These are phyloP conservation scores for Melanotaenia parkinsoni DNA, from an alignment of 2,797 vertebrate genomes.

Conservation along the genomic window DNA sequence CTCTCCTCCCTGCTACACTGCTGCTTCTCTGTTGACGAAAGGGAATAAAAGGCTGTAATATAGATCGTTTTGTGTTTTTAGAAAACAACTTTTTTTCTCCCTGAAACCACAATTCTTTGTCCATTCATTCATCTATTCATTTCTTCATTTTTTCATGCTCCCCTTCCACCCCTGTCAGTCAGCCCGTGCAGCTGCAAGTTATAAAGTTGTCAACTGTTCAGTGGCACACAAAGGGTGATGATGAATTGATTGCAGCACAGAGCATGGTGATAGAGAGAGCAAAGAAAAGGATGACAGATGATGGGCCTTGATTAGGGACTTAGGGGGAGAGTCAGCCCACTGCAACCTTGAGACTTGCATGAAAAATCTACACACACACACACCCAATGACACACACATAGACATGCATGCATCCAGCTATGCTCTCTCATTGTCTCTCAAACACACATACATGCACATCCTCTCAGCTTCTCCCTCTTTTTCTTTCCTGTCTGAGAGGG, in stretches of 20 bases:
- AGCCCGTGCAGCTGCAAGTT: constrained; percentile 88
- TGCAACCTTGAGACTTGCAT: constrained; percentile 94
- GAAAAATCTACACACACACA: constrained; percentile 78
- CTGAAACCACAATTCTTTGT: constrained; percentile 76
- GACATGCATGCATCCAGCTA: constrained; percentile 35
- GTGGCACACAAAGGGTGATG: constrained; percentile 92
- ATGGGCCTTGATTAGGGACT: constrained; percentile 90
- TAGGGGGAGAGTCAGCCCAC: constrained; percentile 90
- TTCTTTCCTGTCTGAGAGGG: constrained; percentile 64
- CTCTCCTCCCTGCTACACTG: constrained; percentile 61
- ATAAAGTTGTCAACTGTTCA: constrained; percentile 92
- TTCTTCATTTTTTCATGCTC: constrained; percentile 78
- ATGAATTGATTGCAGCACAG: constrained; percentile 94
- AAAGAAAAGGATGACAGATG: constrained; percentile 89
- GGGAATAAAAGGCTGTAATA: constrained; percentile 77
- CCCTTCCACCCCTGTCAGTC: constrained; percentile 78
- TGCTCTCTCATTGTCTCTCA: constrained; percentile 72
- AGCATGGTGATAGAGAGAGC: constrained; percentile 88
- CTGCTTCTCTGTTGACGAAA: constrained; percentile 75
- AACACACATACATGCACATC: constrained; percentile 38
- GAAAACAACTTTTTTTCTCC: constrained; percentile 79
- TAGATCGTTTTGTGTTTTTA: constrained; percentile 81
- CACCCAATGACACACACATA: constrained; percentile 10
- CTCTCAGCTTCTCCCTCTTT: constrained; percentile 71
- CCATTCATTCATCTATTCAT: constrained; percentile 82